Conservation (phyloP, 2,113 vertebrate species). For the Gambusia holbrooki region DNA sequence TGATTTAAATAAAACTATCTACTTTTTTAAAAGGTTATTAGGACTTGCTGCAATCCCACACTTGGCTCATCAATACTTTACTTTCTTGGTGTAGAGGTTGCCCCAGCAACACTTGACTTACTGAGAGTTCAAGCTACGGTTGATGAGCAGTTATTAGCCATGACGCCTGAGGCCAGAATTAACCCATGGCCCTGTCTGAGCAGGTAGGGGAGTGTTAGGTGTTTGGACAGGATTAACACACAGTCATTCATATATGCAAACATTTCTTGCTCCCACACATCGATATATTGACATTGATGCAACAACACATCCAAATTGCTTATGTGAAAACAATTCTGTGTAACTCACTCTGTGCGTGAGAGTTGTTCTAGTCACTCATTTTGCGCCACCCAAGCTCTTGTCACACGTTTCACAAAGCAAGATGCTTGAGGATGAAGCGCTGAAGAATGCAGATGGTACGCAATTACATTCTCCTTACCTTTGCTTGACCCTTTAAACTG, state of each 20-base stretch:
- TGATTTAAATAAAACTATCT: not conserved
- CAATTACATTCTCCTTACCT: slow-evolving; percentile 71
- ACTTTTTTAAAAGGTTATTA: not conserved
- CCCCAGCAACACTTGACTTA: slow-evolving; percentile 44
- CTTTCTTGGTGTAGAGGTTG: slow-evolving; percentile 59
- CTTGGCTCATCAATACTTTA: slow-evolving; percentile 7
- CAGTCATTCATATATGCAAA: slow-evolving; percentile 58
- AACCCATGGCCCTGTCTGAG: slow-evolving; percentile 81
- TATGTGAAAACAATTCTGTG: slow-evolving; percentile 30
- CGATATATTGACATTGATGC: slow-evolving; percentile 32
- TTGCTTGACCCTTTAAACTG: slow-evolving; percentile 76
- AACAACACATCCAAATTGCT: slow-evolving; percentile 26
- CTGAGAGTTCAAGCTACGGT: slow-evolving; percentile 76
- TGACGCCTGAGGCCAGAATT: slow-evolving; percentile 77
- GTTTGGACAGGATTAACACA: slow-evolving; percentile 75
- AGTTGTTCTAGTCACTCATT: slow-evolving; percentile 34
- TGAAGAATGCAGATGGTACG: slow-evolving; percentile 69
- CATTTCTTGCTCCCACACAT: slow-evolving; percentile 48
- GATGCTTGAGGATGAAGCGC: slow-evolving; percentile 60
- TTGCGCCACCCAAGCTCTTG: slow-evolving; percentile 28
- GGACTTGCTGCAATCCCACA: not conserved
- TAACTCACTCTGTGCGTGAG: slow-evolving; percentile 31
- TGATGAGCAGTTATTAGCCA: slow-evolving; percentile 79
- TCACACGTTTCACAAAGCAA: slow-evolving; percentile 59
- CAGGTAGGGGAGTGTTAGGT: slow-evolving; percentile 79